Conservation (phyloP, 2,888 invertebrate genomes). For the Heliconius aoede region DNA sequence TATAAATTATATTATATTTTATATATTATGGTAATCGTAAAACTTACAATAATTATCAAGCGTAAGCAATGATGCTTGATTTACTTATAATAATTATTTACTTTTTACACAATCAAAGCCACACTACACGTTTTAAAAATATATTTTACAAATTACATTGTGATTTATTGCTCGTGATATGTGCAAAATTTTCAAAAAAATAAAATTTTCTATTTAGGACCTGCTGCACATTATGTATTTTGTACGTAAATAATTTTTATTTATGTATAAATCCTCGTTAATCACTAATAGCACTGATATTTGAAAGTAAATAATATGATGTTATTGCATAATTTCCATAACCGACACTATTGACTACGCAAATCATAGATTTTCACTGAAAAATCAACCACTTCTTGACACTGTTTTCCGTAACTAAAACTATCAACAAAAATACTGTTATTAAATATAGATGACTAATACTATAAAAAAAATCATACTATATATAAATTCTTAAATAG, state of each 20-base stretch:
- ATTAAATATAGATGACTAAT: background rate
- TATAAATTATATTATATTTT: conserved; percentile 1
- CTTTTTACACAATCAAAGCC: conserved; percentile 65
- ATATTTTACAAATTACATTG: conserved; percentile 79
- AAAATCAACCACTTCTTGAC: background rate
- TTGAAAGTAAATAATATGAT: background rate
- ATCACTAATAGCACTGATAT: background rate
- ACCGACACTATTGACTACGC: background rate
- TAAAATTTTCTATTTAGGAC: conserved; percentile 74
- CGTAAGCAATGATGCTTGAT: conserved; percentile 58
- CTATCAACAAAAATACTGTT: background rate
- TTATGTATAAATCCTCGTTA: conserved; percentile 1
- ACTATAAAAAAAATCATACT: conserved; percentile 28
- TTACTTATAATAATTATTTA: conserved; percentile 50
- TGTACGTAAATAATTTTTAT: conserved; percentile 54
- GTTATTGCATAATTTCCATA: background rate
- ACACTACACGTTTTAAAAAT: conserved; percentile 67
- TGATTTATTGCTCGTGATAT: conserved; percentile 75
- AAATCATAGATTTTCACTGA: conserved; percentile 1
- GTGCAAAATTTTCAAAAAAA: conserved; percentile 70
- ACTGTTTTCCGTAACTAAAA: background rate
- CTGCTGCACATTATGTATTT: conserved; percentile 70
- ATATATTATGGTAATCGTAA: conserved; percentile 41
- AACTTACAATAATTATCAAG: conserved; percentile 68
- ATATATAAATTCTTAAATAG: background rate